Evolutionary conservation across 2,113 vertebrate genomes (phyloP), one percentile per base, ranked within the genome.

Genomic region (Phalacrocorax pelagicus): DNA sequence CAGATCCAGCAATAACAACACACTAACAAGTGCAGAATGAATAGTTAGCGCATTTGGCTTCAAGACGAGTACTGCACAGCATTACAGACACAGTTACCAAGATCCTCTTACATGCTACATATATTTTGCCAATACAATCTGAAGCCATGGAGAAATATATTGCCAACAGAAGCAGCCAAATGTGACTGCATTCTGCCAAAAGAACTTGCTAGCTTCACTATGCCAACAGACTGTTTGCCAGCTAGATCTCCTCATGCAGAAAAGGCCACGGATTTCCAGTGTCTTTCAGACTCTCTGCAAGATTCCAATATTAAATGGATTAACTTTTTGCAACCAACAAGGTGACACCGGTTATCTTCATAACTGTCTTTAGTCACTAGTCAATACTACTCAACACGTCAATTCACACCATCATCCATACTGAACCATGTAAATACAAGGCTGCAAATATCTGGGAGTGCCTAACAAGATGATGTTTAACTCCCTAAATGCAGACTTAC

Each of bases 81-180:
- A 32, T 6, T 58, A 69, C 58, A 93, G 90, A 79, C 69, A 88
- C 73, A 86, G 82, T 52, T 78, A 93, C 63, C 46, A 49, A 82
- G 88, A 85, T 88, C 79, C 32, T 92, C 49, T 95, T 88, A 82
- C 82, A 85, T 61, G 67, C 63, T 73, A 46, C 22, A 46, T 44
- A n/a, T 91, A 94, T 96, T 95, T 96, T 95, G 93, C 78, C 95
- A 94, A 82, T 87, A 93, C 54, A 72, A 3, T 84, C 73, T 72
- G 73, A 94, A 90, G 51, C 61, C 90, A 91, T 87, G 81, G 91
- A 87, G 81, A 88, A 91, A 92, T 92, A 79, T 26, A 72, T 65
- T 88, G 81, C 90, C 85, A 96, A 88, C 58, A 92, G 78, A 90
- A 85, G 78, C 90, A 93, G 87, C 54, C 85, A 92, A 95, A 94